Evolutionary conservation across 2,888 invertebrate genomes (phyloP).

Genomic region (Unio pictorum): DNA sequence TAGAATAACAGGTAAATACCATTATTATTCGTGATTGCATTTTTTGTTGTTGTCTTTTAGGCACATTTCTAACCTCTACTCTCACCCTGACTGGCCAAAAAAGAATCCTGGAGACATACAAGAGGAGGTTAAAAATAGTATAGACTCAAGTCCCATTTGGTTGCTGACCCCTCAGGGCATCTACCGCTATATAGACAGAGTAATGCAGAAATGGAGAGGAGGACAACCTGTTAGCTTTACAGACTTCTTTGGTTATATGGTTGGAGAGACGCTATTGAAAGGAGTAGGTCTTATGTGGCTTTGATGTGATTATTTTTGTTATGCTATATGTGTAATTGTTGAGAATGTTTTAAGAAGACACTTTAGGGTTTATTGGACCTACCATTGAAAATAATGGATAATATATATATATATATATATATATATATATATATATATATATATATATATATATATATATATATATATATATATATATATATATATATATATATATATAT

Average conservation of each 20-base stretch:
- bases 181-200: conserved; percentile 63
- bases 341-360: too few relatives aligned
- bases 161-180: conserved; percentile 63
- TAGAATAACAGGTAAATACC: neutral
- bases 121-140: conserved; percentile 67
- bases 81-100: conserved; percentile 71
- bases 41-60: conserved; percentile 42
- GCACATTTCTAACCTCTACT: conserved; percentile 73
- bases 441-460: too few relatives aligned
- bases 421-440: too few relatives aligned
- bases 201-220: conserved; percentile 66
- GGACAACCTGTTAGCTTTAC: conserved; percentile 74
- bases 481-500: too few relatives aligned
- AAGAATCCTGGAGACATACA: conserved; percentile 67
- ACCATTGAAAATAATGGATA: too few relatives aligned
- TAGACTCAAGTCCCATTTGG: conserved; percentile 68
- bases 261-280: conserved; percentile 72
- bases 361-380: too few relatives aligned
- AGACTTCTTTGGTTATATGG: conserved; percentile 73
- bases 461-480: too few relatives aligned
- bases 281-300: conserved; percentile 59
- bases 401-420: too few relatives aligned
- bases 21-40: neutral
- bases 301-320: neutral
- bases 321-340: too few relatives aligned